Evolutionary conservation across 2,888 invertebrate genomes (phyloP).

Genomic region (Mystacides longicornis): DNA sequence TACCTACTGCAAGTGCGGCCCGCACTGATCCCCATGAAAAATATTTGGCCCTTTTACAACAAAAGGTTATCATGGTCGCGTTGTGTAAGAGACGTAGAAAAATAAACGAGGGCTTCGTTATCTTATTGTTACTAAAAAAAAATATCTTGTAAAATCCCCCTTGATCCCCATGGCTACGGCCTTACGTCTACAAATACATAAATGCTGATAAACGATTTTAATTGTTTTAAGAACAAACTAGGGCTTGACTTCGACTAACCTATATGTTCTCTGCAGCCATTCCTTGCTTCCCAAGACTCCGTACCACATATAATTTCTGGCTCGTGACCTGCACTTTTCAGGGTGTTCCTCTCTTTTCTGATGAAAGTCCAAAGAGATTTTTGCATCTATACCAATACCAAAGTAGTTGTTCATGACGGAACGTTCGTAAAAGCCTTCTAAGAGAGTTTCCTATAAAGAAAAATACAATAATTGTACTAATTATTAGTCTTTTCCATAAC

Average conservation of each 20-base stretch:
- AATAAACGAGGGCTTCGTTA: too few relatives aligned
- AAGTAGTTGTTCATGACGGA: conserved; percentile 99
- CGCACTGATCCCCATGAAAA: too few relatives aligned
- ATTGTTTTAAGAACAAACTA: background rate
- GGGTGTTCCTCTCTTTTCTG: conserved; percentile 96
- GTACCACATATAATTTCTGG: conserved; percentile 95
- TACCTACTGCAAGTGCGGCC: too few relatives aligned
- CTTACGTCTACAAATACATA: too few relatives aligned
- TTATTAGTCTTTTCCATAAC: too few relatives aligned
- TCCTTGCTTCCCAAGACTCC: conserved; percentile 75
- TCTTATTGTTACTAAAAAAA: too few relatives aligned
- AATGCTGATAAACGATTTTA: too few relatives aligned
- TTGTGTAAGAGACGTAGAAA: too few relatives aligned
- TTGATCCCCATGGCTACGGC: too few relatives aligned
- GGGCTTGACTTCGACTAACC: conserved; percentile 37
- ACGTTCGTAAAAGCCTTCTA: conserved; percentile 86
- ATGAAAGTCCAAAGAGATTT: conserved; percentile 94
- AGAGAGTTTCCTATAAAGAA: conserved; percentile 62
- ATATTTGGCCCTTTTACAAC: too few relatives aligned
- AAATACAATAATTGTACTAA: background rate
- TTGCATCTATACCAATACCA: conserved; percentile 96
- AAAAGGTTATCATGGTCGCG: too few relatives aligned
- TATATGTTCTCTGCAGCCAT: conserved; percentile 83
- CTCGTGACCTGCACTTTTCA: conserved; percentile 89
- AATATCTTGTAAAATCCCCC: too few relatives aligned